Evolutionary conservation across 2,113 vertebrate species (phyloP).

Genomic region (cat (Felis catus)): F.catus_Fca126_mat1.0 CM031416.1:118567001-118567500

Average conservation of each 20-base stretch:
- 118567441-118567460: neutral
- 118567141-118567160: neutral
- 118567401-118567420: neutral
- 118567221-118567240: neutral
- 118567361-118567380: neutral
- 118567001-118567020: no score
- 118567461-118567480: neutral
- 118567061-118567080: neutral
- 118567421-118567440: neutral
- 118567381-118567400: neutral
- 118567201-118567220: neutral
- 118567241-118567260: neutral
- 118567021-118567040: no score
- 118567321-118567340: neutral
- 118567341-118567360: neutral
- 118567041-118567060: neutral
- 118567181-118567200: neutral
- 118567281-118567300: neutral
- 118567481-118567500: neutral
- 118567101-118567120: neutral
- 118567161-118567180: neutral
- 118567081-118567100: neutral
- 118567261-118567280: neutral
- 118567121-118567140: neutral
- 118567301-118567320: neutral